phyloP scores from a whole-genome alignment of 1,140 invertebrate genomes.

The Pentalonia nigronervosa region DNA sequence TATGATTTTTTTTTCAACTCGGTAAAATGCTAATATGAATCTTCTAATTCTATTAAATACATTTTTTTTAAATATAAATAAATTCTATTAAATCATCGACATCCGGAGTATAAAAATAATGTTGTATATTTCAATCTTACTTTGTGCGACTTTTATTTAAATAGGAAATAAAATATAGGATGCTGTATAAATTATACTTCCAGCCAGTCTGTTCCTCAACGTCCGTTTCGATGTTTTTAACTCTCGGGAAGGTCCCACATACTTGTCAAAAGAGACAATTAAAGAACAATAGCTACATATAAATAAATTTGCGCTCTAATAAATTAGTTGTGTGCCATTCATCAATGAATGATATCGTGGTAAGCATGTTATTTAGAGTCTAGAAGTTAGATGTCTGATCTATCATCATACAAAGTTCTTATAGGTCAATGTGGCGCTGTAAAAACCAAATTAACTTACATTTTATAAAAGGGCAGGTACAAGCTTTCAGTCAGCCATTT shows the following conservation, averaged over 20 bases:
- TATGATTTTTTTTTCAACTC: background rate
- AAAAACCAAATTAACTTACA: background rate
- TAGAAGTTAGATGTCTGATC: background rate
- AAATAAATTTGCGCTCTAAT: constrained; percentile 1
- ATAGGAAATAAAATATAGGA: constrained; percentile 57
- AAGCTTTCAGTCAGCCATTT: no score
- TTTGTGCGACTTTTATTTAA: constrained; percentile 35
- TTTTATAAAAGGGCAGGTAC: background rate
- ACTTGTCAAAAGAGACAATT: constrained; percentile 37
- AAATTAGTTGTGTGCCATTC: constrained; percentile 32
- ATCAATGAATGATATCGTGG: background rate
- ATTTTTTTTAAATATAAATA: constrained; percentile 12
- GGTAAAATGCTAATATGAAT: background rate
- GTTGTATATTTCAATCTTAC: constrained; percentile 13
- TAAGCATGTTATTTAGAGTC: background rate
- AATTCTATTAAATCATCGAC: constrained; percentile 9
- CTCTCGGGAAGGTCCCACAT: constrained; percentile 47
- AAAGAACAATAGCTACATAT: constrained; percentile 43
- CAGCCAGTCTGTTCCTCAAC: constrained; percentile 46
- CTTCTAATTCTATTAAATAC: background rate
- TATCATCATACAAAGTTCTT: background rate
- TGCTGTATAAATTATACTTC: constrained; percentile 50
- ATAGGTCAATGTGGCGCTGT: background rate
- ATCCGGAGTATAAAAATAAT: constrained; percentile 23
- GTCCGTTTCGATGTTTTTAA: constrained; percentile 41